Evolutionary conservation across 2,888 invertebrate genomes (phyloP), one percentile per base, ranked within the genome.

Genomic region (Campoletis raptor): DNA sequence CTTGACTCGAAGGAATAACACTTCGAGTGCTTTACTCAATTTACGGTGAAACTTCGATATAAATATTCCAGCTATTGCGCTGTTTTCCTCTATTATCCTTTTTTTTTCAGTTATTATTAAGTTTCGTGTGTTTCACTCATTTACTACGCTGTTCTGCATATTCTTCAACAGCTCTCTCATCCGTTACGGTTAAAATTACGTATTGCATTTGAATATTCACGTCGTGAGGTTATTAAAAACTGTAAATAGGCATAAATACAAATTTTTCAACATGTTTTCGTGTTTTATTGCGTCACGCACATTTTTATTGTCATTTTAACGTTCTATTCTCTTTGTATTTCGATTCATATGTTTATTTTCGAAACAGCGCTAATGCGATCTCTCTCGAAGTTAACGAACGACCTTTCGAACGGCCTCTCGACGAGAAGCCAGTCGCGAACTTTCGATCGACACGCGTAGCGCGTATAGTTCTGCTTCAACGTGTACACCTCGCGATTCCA

Each of bases 401-500:
- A 61, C 61, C 61, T 61, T 61, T 61, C 61, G 61, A 61, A 61
- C 61, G 61, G 30, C 61, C 61, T 61, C 61, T 30, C 57, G 4
- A 24, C 57, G 57, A 24, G 24, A 57, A 57, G 57, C 57, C 24
- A 57, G 57, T 57, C 30, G 61, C 61, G 61, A 61, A 61, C 61
- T 61, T 61, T 61, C 61, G 57, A 57, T 57, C 57, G 57, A 30
- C 57, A 24, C 57, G 57, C 57, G 57, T 30, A 24, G 12, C 57
- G 57, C 57, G 57, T 57, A 12, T 57, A 12, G 57, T 24, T 30
- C 21, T 10, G 57, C 57, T 57, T 57, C 57, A 30, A 57, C 57
- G 57, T 57, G n/a, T n/a, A n/a, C n/a, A 24, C 57, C 12, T 57
- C 24, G 24, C 24, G 10, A 57, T 57, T 57, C 24, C 54, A 8